phyloP scores from a whole-genome alignment of 2,113 vertebrate species.

The Centropristis striata region DNA sequence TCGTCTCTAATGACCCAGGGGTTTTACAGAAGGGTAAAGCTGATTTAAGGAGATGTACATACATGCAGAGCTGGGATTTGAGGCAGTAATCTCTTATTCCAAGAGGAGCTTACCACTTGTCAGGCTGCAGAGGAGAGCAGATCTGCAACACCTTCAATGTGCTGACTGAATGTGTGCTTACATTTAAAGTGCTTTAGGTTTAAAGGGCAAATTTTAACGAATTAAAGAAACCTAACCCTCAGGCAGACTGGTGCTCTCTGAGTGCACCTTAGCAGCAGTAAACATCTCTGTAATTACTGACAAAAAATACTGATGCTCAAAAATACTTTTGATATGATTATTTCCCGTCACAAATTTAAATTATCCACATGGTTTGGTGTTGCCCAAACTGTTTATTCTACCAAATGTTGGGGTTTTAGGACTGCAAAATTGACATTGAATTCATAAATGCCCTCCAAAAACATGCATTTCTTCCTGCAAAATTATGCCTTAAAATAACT shows the following conservation, averaged over 20 bases:
- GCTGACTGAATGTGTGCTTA: conserved; percentile 28
- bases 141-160: conserved; percentile 53
- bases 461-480: not conserved
- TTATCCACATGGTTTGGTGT: not conserved
- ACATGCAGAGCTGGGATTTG: conserved; percentile 82
- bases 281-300: not conserved
- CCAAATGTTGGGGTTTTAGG: not conserved
- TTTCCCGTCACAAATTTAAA: not conserved
- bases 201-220: not conserved
- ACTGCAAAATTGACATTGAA: not conserved
- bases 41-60: conserved; percentile 78
- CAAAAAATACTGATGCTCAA: not conserved
- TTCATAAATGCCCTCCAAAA: not conserved
- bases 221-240: not conserved
- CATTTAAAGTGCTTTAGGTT: conserved; percentile 19
- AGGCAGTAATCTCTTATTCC: conserved; percentile 76
- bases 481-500: not conserved
- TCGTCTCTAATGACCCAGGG: conserved; percentile 69
- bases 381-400: not conserved
- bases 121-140: conserved; percentile 63
- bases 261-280: not conserved
- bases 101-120: conserved; percentile 77
- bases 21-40: conserved; percentile 74
- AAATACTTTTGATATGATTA: not conserved
- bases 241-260: too few species aligned